Percentiles rank a stretch among this genome's conserved stretches.
These are phyloP conservation scores for Corythoichthys intestinalis DNA, from an alignment of 2,113 vertebrate species.

Conservation along the genomic window DNA sequence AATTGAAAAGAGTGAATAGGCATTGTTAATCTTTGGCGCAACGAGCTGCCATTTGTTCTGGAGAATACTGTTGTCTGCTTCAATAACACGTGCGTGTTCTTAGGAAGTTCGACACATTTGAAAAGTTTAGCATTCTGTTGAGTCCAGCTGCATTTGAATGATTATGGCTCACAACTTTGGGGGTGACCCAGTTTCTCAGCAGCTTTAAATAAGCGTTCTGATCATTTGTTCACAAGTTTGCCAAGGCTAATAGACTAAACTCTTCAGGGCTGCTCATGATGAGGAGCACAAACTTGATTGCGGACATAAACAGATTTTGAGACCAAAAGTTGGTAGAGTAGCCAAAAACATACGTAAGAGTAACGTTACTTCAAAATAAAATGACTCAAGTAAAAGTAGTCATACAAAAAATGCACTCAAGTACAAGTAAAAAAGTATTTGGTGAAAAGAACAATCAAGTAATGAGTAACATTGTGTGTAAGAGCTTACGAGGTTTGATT, in stretches of 20 bases:
- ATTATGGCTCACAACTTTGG: constrained; percentile 6
- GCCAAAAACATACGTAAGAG: too few relatives aligned
- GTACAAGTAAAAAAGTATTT: too few relatives aligned
- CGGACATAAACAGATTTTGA: too few relatives aligned
- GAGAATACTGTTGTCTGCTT: constrained; percentile 16
- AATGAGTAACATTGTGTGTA: too few relatives aligned
- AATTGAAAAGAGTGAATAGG: constrained; percentile 33
- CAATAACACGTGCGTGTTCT: constrained; percentile 10
- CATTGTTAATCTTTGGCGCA: constrained; percentile 44
- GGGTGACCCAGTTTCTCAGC: constrained; percentile 8
- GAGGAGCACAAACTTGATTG: neutral
- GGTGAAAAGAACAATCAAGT: too few relatives aligned
- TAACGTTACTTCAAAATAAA: too few relatives aligned
- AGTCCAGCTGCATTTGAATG: constrained; percentile 11
- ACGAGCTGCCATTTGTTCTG: constrained; percentile 34
- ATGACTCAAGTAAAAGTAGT: too few relatives aligned
- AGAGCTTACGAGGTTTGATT: too few relatives aligned
- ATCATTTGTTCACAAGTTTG: neutral
- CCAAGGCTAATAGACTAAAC: constrained; percentile 3
- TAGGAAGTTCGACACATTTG: neutral
- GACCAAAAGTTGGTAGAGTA: too few relatives aligned
- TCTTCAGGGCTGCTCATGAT: neutral
- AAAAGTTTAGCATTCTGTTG: constrained; percentile 14
- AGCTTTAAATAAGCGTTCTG: constrained; percentile 15
- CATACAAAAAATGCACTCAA: too few relatives aligned